Conservation (phyloP, 2,113 vertebrate species). For the Pygoscelis adeliae region DNA sequence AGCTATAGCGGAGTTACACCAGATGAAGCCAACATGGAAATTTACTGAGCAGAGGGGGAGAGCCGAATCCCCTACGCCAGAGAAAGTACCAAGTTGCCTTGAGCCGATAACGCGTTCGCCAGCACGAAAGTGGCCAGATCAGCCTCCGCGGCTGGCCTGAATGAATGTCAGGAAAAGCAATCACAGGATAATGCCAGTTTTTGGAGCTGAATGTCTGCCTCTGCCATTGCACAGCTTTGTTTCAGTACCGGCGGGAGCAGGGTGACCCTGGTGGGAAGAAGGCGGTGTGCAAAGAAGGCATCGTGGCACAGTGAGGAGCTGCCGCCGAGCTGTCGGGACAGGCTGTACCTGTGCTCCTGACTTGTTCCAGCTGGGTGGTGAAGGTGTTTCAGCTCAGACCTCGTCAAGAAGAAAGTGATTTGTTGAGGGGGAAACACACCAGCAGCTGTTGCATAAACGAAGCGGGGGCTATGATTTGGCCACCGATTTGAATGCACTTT, state of each 20-base stretch:
- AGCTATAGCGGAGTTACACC: accelerated
- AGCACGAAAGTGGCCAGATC: background rate
- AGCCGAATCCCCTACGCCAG: background rate
- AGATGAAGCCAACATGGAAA: background rate
- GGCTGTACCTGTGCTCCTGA: background rate
- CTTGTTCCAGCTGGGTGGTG: background rate
- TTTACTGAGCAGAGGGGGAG: background rate
- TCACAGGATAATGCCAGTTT: background rate
- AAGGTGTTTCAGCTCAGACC: background rate
- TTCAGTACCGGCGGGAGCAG: accelerated
- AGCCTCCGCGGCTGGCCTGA: background rate
- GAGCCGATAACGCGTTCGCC: background rate
- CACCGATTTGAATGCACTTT: background rate
- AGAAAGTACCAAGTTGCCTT: background rate
- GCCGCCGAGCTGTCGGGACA: background rate
- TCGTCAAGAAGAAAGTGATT: accelerated
- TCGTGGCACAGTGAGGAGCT: background rate
- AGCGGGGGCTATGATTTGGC: background rate
- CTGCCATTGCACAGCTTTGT: background rate
- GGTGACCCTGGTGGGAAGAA: background rate
- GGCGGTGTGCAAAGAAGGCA: background rate
- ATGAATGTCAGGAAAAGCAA: background rate
- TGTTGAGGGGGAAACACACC: background rate
- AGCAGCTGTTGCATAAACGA: background rate
- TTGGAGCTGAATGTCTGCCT: background rate